Conservation (phyloP, 2,113 vertebrate genomes). For the Coregonus clupeaformis region DNA sequence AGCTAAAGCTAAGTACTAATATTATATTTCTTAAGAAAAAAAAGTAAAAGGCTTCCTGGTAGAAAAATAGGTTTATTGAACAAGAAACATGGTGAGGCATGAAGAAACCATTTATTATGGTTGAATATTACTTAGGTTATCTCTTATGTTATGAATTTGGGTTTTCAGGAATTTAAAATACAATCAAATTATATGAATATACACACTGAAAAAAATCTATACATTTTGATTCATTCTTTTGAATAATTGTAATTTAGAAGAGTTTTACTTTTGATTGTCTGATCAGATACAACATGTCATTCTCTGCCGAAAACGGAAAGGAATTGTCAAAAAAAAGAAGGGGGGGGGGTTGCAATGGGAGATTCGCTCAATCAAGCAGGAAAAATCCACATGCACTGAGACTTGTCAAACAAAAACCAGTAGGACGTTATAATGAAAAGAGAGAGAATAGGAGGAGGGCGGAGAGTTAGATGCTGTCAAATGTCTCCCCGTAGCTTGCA, state of each 20-base stretch:
- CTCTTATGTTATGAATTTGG: slow-evolving; percentile 11
- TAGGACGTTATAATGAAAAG: slow-evolving; percentile 10
- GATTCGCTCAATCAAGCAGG: slow-evolving; percentile 64
- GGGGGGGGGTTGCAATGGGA: slow-evolving; percentile 58
- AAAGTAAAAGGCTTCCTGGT: slow-evolving; percentile 73
- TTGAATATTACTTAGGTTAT: slow-evolving; percentile 41
- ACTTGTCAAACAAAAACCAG: slow-evolving; percentile 21
- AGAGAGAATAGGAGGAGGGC: slow-evolving; percentile 8
- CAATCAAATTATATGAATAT: slow-evolving; percentile 45
- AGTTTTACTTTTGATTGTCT: slow-evolving; percentile 56
- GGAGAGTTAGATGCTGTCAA: slow-evolving; percentile 73
- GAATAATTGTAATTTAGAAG: slow-evolving; percentile 36
- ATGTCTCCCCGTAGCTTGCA: slow-evolving; percentile 75
- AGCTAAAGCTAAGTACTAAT: background rate
- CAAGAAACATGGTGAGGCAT: slow-evolving; percentile 67
- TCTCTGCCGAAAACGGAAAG: slow-evolving; percentile 68
- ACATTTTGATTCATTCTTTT: background rate
- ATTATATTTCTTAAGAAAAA: slow-evolving; percentile 31
- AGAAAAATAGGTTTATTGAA: slow-evolving; percentile 95
- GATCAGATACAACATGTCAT: slow-evolving; percentile 37
- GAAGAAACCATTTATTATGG: slow-evolving; percentile 69
- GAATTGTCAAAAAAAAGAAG: slow-evolving; percentile 15
- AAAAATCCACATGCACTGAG: slow-evolving; percentile 75
- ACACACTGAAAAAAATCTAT: slow-evolving; percentile 25
- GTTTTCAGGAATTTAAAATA: slow-evolving; percentile 29